phyloP scores from a whole-genome alignment of 2,888 invertebrate genomes.

The Allolobophora icterica region DNA sequence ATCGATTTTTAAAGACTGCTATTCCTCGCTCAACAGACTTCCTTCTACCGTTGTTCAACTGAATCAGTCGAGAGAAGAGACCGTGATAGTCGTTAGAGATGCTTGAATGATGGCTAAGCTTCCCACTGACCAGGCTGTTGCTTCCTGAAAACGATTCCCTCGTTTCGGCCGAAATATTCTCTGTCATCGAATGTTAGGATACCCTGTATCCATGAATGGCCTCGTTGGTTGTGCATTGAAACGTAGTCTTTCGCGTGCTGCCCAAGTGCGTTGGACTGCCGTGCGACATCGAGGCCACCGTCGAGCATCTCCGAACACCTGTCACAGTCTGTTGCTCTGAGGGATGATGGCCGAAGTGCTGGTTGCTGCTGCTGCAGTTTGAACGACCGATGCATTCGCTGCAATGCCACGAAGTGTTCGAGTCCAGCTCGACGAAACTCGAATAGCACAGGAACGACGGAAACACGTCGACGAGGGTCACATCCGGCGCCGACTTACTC shows the following conservation, averaged over 20 bases:
- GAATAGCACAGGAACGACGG: slow-evolving; percentile 14
- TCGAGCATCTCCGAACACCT: background rate
- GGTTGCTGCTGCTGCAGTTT: slow-evolving; percentile 13
- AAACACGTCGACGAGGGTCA: background rate
- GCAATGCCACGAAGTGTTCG: background rate
- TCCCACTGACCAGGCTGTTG: too few species aligned
- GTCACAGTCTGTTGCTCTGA: background rate
- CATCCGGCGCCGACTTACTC: slow-evolving; percentile 5
- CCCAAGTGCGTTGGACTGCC: background rate
- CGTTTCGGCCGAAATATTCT: background rate
- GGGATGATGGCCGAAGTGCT: background rate
- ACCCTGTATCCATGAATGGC: background rate
- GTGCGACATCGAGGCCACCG: background rate
- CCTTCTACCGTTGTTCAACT: too few species aligned
- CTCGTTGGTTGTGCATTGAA: background rate
- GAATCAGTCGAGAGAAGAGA: too few species aligned
- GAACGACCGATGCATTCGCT: background rate
- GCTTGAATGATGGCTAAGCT: too few species aligned
- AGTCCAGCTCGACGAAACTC: background rate
- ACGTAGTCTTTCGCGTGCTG: background rate
- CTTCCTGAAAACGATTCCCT: background rate
- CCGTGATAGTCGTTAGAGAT: too few species aligned
- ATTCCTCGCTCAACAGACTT: too few species aligned
- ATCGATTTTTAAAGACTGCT: too few species aligned
- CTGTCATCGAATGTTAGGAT: background rate